Evolutionary conservation across 2,888 invertebrate species (phyloP), one percentile per base, ranked within the genome.

Genomic region (Andrena marginata): DNA sequence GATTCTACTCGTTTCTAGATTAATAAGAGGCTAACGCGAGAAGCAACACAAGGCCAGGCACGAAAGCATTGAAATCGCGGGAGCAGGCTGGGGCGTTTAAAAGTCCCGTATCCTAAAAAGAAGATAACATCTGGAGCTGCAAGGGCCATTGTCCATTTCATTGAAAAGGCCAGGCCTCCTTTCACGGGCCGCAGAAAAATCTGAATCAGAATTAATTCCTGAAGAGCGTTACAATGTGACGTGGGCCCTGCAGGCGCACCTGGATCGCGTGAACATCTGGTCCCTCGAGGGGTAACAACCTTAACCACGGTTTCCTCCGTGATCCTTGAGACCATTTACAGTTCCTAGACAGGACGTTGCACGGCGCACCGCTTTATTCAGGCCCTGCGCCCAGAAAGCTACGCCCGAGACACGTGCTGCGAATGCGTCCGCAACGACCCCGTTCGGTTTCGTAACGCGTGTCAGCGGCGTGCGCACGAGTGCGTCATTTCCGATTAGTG

Each of bases 361-460:
- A 51, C 31, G 54, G 13, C 75, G 26, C 72, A 31, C 60, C 29
- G 56, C 70, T 76, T 75, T 78, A 81, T 78, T 63, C 84, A 23
- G 26, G 54, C 75, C 54, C 67, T 29, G 33, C 59, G 75, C 68
- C 56, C 65, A 48, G 75, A 81, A 77, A 77, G 74, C 83, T 85
- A 77, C 84, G 82, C 68, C 56, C 56, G 49, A 26, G 70, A 71
- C 87, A 84, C 86, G 91, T 85, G 88, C 81, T 84, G 70, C 77
- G 85, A 88, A 85, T 83, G 84, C 74, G 59, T 80, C 80, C 80
- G 80, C 82, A 82, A 86, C 81, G 81, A 42, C 42, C 54, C 20
- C 79, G 80, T 87, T 86, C 84, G 86, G 89, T 90, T 90, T 72
- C 59, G 79, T 85, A 87, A 87, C 85, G 87, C 86, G 60, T 56